These are phyloP conservation scores for Chauna torquata DNA, from an alignment of 2,113 vertebrate species.

Conservation along the genomic window DNA sequence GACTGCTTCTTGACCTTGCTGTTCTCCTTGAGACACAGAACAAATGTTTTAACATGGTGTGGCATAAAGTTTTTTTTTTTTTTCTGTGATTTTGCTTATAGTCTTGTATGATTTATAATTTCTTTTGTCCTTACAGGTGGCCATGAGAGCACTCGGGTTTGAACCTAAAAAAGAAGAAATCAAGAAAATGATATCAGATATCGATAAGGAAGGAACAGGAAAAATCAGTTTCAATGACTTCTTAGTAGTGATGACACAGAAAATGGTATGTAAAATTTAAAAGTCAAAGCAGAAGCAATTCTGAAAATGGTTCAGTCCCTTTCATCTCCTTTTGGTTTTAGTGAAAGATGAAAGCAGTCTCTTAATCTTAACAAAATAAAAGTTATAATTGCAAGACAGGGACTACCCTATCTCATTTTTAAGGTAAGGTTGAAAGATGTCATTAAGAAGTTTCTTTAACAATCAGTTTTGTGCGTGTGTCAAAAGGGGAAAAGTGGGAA, in stretches of 20 bases:
- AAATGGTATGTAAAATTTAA: conserved; percentile 81
- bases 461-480: neutral
- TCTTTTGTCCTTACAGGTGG: conserved; percentile 77
- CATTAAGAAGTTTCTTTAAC: neutral
- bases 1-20: neutral
- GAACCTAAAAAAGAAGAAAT: conserved; percentile 95
- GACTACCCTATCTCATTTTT: neutral
- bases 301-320: neutral
- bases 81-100: neutral
- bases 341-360: neutral
- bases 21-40: neutral
- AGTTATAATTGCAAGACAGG: neutral
- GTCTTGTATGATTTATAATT: neutral
- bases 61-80: neutral
- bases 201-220: conserved; percentile 89
- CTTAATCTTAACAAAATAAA: neutral
- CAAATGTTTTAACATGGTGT: rapidly evolving
- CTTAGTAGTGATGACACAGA: conserved; percentile 89
- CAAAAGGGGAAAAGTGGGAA: neutral
- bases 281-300: neutral
- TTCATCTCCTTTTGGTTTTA: neutral
- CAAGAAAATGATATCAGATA: conserved; percentile 89
- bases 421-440: neutral
- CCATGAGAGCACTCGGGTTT: conserved; percentile 93
- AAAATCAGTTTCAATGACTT: conserved; percentile 91